Evolutionary conservation across 2,888 invertebrate genomes (phyloP).

Genomic region (Folsomia candida): DNA sequence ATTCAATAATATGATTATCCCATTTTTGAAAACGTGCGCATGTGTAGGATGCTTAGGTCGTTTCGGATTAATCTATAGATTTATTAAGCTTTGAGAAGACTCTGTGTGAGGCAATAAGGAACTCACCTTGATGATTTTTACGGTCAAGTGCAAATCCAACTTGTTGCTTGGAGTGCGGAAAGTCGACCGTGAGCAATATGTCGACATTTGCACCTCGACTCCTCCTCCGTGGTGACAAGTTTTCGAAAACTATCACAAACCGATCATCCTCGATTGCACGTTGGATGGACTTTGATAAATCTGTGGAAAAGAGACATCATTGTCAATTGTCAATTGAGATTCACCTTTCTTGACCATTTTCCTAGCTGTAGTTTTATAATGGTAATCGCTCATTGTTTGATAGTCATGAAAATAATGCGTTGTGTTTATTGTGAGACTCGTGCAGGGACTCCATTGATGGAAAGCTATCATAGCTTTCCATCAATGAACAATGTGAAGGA

Average conservation of each 20-base stretch:
- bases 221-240: conserved; percentile 45
- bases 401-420: no score
- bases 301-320: conserved; percentile 27
- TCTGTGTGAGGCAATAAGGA: no score
- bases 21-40: no score
- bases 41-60: no score
- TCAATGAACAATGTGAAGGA: no score
- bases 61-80: no score
- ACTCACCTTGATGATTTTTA: conserved; percentile 59
- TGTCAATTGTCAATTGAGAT: neutral
- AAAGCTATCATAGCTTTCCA: no score
- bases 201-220: conserved; percentile 54
- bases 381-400: neutral
- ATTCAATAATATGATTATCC: no score
- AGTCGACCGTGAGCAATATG: conserved; percentile 61
- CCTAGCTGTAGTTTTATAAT: no score
- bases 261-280: conserved; percentile 49
- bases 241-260: conserved; percentile 49
- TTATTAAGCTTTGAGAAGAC: no score
- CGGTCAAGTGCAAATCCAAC: conserved; percentile 61
- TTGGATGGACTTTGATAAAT: conserved; percentile 48
- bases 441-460: no score
- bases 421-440: no score
- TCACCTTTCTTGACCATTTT: neutral
- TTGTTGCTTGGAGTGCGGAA: conserved; percentile 59